Evolutionary conservation across 37 sponge, comb jelly and placozoan species (phyloP), one percentile per base, ranked within the genome.

Genomic region (Haliclona indistincta): DNA sequence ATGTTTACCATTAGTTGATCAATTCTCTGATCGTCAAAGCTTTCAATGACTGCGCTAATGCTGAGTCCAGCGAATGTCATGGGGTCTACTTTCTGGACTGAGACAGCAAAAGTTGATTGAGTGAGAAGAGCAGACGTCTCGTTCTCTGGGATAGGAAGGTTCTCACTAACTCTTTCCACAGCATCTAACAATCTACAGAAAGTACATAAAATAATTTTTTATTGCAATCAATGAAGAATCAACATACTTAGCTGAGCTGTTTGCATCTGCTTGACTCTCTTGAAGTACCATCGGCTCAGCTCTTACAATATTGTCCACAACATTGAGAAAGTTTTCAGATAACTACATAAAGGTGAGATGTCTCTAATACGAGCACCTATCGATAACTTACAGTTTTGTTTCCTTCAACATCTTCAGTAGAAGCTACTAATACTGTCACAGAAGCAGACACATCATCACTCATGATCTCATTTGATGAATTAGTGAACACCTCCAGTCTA

Each of bases 281-380:
- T 25, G 54, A 15, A 84, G 54, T 2, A 43, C 53, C 28, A 64
- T 72, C 22, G 22, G 32, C 53, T 68, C 44, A 3, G 39, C 85
- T 22, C 43, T 52, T 7, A 77, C 20, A 4, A 84, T 42, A 77
- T 84, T 77, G 40, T 71, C 78, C 6, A 84, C 70, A 35, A 74
- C 54, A 45, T 25, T 37, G 0, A 86, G 30, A 17, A 80, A 3
- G 1, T 54, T 39, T 15, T 61, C 32, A 13, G n/a, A 43, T 4
- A 58, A 66, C 86, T 86, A n/a, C n/a, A n/a, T n/a, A n/a, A n/a
- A n/a, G n/a, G n/a, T n/a, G n/a, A n/a, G n/a, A n/a, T n/a, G n/a
- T n/a, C n/a, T n/a, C n/a, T n/a, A n/a, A n/a, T n/a, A n/a, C n/a
- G n/a, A n/a, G n/a, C n/a, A n/a, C n/a, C n/a, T n/a, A n/a, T n/a